Evolutionary conservation across 2,113 vertebrate species (phyloP).

Genomic region (Colistium nudipinnis): DNA sequence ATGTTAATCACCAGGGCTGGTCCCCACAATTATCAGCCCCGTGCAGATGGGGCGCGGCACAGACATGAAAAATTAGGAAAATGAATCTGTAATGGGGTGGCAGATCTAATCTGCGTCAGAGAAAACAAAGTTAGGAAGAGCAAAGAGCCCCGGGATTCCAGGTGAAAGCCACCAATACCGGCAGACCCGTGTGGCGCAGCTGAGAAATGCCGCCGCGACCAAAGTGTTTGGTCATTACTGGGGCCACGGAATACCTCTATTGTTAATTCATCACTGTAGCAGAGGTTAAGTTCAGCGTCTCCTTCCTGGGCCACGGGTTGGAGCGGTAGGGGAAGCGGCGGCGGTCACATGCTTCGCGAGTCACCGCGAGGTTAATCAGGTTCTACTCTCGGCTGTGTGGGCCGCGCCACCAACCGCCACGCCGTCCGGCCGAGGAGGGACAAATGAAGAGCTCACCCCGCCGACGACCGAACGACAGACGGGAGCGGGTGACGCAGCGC

Average conservation of each 20-base stretch:
- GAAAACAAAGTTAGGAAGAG: slow-evolving; percentile 99
- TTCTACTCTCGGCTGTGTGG: slow-evolving; percentile 88
- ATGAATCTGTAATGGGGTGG: slow-evolving; percentile 99
- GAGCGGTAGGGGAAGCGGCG: slow-evolving; percentile 85
- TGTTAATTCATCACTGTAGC: slow-evolving; percentile 99
- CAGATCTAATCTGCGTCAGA: slow-evolving; percentile 99
- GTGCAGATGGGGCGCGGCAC: slow-evolving; percentile 99
- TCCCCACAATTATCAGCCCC: slow-evolving; percentile 99
- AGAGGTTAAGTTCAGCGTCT: slow-evolving; percentile 98
- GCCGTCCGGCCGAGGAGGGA: slow-evolving; percentile 12
- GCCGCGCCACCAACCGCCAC: slow-evolving; percentile 81
- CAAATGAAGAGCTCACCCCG: slow-evolving; percentile 11
- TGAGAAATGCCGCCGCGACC: slow-evolving; percentile 98
- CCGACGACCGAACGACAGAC: slow-evolving; percentile 32
- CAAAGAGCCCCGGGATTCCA: slow-evolving; percentile 92
- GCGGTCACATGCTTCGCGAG: slow-evolving; percentile 87
- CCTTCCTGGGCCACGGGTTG: slow-evolving; percentile 91
- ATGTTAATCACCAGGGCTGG: slow-evolving; percentile 99
- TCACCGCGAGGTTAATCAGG: slow-evolving; percentile 99
- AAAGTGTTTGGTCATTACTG: slow-evolving; percentile 99
- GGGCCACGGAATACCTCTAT: slow-evolving; percentile 98
- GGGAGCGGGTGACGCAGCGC: neutral
- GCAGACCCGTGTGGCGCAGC: slow-evolving; percentile 91
- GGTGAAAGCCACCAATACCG: slow-evolving; percentile 92
- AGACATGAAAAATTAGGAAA: slow-evolving; percentile 99